These are phyloP conservation scores for Sturnira hondurensis DNA, from an alignment of 2,113 vertebrate species.

Conservation along the genomic window DNA sequence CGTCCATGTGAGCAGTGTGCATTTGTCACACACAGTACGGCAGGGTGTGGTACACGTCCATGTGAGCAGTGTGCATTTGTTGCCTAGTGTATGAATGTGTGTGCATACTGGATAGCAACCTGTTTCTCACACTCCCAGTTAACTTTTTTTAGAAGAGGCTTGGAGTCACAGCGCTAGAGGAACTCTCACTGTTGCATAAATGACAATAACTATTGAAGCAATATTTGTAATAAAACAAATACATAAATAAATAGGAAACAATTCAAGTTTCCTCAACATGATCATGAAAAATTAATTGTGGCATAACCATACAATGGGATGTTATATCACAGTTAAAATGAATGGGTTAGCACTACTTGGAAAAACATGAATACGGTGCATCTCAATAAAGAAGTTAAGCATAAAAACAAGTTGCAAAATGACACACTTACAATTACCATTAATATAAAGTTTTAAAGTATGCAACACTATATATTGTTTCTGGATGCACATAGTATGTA, in stretches of 20 bases:
- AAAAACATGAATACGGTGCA: too few relatives aligned
- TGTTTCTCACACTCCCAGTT: background rate
- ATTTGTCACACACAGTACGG: too few relatives aligned
- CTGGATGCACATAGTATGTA: background rate
- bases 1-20: background rate
- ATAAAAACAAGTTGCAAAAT: background rate
- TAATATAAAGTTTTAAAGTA: background rate
- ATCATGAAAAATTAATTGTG: background rate
- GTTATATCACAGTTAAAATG: background rate
- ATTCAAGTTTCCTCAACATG: background rate
- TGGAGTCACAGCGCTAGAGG: background rate
- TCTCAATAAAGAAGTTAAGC: too few relatives aligned
- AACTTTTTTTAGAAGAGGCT: background rate
- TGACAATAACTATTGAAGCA: background rate
- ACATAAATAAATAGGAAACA: background rate
- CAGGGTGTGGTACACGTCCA: too few relatives aligned
- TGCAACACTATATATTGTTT: conserved; percentile 10
- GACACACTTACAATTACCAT: background rate
- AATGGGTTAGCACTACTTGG: too few relatives aligned
- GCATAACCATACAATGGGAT: background rate
- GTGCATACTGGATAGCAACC: background rate
- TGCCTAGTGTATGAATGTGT: background rate
- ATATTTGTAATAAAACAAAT: background rate
- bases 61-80: background rate
- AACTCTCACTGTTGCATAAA: background rate